Evolutionary conservation across 2,888 invertebrate species (phyloP).

Genomic region (Mesochorus sp.): DNA sequence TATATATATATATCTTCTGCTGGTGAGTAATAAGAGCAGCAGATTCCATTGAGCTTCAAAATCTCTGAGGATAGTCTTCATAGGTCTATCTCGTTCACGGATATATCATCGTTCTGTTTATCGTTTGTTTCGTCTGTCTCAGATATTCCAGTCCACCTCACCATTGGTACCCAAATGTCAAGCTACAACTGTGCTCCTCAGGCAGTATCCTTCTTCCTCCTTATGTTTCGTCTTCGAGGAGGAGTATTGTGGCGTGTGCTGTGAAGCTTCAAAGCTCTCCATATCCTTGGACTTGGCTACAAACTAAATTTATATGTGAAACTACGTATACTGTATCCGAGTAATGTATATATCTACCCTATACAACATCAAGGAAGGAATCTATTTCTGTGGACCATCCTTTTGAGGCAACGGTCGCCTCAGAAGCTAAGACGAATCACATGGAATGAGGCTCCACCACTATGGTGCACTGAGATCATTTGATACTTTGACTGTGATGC

Average conservation of each 20-base stretch:
- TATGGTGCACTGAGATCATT: conserved; percentile 5
- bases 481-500: conserved; percentile 27
- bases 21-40: conserved; percentile 48
- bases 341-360: conserved; percentile 61
- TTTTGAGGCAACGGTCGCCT: not conserved
- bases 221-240: conserved; percentile 61
- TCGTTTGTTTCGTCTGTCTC: conserved; percentile 74
- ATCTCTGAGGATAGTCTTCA: conserved; percentile 58
- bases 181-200: not conserved
- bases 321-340: conserved; percentile 7
- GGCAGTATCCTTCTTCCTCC: conserved; percentile 16
- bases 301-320: conserved; percentile 20
- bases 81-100: conserved; percentile 50
- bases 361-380: conserved; percentile 60
- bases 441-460: conserved; percentile 32
- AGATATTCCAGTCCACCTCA: conserved; percentile 53
- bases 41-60: conserved; percentile 70
- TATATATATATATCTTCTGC: no score
- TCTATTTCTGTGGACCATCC: not conserved
- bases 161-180: conserved; percentile 62
- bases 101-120: conserved; percentile 74
- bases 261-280: conserved; percentile 72
- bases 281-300: conserved; percentile 60
- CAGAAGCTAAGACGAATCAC: conserved; percentile 59
- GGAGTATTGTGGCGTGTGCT: conserved; percentile 35